Evolutionary conservation across 1,140 invertebrate species (phyloP).

Genomic region (Drosophila trapezifrons): DNA sequence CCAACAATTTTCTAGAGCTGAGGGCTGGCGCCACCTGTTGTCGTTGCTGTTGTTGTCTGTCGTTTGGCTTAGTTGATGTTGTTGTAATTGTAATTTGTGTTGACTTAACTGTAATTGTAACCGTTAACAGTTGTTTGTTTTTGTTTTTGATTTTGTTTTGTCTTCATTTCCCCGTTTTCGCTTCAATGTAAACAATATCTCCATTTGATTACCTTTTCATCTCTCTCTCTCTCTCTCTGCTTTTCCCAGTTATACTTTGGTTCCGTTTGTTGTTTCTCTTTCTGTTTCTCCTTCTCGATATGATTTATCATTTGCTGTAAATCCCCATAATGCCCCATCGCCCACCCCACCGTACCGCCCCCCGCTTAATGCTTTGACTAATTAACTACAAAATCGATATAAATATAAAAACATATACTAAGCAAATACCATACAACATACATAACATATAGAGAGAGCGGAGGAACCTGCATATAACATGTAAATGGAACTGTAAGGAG

Average conservation of each 20-base stretch:
- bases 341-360: not conserved
- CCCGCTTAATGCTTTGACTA: constrained; percentile 42
- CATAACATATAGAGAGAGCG: constrained; percentile 3
- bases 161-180: constrained; percentile 32
- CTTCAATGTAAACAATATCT: constrained; percentile 21
- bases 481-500: constrained; percentile 4
- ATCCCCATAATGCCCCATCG: constrained; percentile 1
- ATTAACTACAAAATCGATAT: constrained; percentile 42
- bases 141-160: constrained; percentile 38
- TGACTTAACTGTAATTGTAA: constrained; percentile 51
- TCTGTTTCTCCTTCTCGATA: constrained; percentile 2
- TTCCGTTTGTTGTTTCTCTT: constrained; percentile 5
- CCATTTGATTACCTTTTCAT: constrained; percentile 2
- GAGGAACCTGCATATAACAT: not conserved
- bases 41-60: constrained; percentile 16
- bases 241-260: not conserved
- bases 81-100: constrained; percentile 50
- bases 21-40: constrained; percentile 49
- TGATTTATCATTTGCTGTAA: constrained; percentile 48
- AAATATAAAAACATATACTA: constrained; percentile 24
- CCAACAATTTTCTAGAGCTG: not conserved
- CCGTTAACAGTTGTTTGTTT: constrained; percentile 35
- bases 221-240: constrained; percentile 5
- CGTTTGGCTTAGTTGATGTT: constrained; percentile 46
- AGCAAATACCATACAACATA: not conserved